Evolutionary conservation across 2,113 vertebrate genomes (phyloP), one percentile per base, ranked within the genome.

Genomic region (Podarcis muralis): DNA sequence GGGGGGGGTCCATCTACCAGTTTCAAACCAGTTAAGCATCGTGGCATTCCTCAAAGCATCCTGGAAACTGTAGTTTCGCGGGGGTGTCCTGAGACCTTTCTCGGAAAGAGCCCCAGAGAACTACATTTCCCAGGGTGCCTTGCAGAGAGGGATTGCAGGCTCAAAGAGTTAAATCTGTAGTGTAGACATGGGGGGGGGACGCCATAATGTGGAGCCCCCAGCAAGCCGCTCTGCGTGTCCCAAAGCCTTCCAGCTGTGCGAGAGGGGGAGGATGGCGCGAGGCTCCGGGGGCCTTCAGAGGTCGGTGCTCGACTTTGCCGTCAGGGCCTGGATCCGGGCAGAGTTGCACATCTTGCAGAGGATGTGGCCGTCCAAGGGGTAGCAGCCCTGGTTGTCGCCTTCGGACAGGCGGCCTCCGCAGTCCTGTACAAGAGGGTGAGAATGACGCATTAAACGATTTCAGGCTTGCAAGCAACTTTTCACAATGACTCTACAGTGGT

Each of bases 311-410:
- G 98, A 98, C 97, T 99, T 99, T 95, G 98, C 99, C 12, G 98
- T 99, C 88, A 99, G 97, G 92, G 98, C 98, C 94, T 99, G 97
- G 97, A 99, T 99, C 92, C 98, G 98, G 93, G 95, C 95, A 32
- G 97, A 98, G 96, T 99, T 99, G 97, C 99, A 99, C 96, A 97
- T 97, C 96, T 99, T 99, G 97, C 99, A 99, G 90, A 99, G 98
- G 95, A 99, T 98, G 90, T 99, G 99, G 87, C 98, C 98, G 0
- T 99, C 99, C 97, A 99, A 95, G 43, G 99, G 99, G 96, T 99
- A 99, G 96, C 99, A 99, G 95, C 98, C 99, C 96, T 99, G 99
- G 95, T 98, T 99, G 91, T 99, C 99, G 1, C 99, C 99, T 96
- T 99, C 99, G 25, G 99, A 99, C 35, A 99, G 97, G 89, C 99